These are phyloP conservation scores for Crotophaga sulcirostris DNA, from an alignment of 2,113 vertebrate species.

Conservation along the genomic window DNA sequence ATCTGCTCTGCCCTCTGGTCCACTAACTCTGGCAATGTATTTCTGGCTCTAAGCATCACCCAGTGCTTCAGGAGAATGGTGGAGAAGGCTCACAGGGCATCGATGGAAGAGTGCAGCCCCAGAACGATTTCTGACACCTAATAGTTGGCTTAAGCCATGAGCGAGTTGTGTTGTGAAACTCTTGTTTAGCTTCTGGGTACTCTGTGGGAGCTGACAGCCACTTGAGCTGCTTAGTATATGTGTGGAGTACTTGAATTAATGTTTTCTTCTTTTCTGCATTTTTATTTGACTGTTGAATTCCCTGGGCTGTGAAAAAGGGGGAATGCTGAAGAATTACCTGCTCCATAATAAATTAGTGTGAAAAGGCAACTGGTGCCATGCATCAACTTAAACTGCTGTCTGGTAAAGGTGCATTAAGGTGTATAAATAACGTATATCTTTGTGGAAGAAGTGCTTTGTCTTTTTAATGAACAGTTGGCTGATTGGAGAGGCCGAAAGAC, in stretches of 20 bases:
- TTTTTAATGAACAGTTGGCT: slow-evolving; percentile 40
- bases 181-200: not conserved
- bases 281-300: slow-evolving; percentile 26
- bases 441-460: slow-evolving; percentile 45
- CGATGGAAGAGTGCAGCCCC: not conserved
- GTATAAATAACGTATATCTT: slow-evolving; percentile 56
- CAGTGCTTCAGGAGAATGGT: not conserved
- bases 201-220: not conserved
- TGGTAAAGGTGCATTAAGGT: slow-evolving; percentile 51
- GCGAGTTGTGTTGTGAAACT: not conserved
- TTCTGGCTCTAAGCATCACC: not conserved
- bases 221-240: not conserved
- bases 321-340: slow-evolving; percentile 39
- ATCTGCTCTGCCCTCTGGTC: not conserved
- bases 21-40: not conserved
- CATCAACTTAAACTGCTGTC: slow-evolving; percentile 61
- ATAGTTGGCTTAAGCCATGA: not conserved
- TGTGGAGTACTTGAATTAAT: slow-evolving; percentile 8
- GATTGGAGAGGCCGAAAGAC: slow-evolving; percentile 1
- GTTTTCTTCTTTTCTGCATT: slow-evolving; percentile 12
- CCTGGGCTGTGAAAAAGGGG: not conserved
- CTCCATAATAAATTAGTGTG: slow-evolving; percentile 33
- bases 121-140: not conserved
- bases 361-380: slow-evolving; percentile 42
- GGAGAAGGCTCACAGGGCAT: not conserved